Conservation (phyloP, 2,113 vertebrate species). For the Lepidothrix coronata region DNA sequence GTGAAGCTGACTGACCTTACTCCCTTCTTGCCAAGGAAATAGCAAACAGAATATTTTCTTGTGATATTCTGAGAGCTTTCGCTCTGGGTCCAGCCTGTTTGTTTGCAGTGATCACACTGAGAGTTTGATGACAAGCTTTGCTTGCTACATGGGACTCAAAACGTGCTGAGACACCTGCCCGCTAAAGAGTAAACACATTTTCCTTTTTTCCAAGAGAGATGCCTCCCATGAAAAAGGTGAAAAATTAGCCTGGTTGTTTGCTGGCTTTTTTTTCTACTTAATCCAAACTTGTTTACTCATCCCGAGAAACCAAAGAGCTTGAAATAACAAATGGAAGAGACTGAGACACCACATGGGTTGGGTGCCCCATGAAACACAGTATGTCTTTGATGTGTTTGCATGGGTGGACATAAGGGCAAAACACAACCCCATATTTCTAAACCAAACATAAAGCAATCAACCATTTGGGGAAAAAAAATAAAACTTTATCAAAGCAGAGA, state of each 20-base stretch:
- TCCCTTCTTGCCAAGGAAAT: background rate
- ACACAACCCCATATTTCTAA: background rate
- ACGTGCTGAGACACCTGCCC: background rate
- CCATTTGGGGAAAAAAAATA: background rate
- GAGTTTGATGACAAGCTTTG: background rate
- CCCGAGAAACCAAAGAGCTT: constrained; percentile 2
- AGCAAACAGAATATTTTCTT: background rate
- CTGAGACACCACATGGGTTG: background rate
- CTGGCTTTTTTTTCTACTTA: background rate
- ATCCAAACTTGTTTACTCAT: constrained; percentile 35
- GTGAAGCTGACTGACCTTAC: background rate
- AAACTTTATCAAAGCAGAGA: background rate
- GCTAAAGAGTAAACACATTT: background rate
- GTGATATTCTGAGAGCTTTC: background rate
- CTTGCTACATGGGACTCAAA: background rate
- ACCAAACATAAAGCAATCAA: background rate
- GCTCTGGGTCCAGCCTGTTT: background rate
- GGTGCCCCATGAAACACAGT: background rate
- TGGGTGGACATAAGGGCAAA: constrained; percentile 21
- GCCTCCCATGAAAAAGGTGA: background rate
- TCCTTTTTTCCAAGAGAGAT: background rate
- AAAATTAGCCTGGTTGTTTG: background rate
- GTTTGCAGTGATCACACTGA: constrained; percentile 3
- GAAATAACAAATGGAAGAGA: constrained; percentile 40
- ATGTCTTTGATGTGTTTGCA: background rate